phyloP scores from a whole-genome alignment of 2,888 invertebrate species.

The Atethmia centrago region DNA sequence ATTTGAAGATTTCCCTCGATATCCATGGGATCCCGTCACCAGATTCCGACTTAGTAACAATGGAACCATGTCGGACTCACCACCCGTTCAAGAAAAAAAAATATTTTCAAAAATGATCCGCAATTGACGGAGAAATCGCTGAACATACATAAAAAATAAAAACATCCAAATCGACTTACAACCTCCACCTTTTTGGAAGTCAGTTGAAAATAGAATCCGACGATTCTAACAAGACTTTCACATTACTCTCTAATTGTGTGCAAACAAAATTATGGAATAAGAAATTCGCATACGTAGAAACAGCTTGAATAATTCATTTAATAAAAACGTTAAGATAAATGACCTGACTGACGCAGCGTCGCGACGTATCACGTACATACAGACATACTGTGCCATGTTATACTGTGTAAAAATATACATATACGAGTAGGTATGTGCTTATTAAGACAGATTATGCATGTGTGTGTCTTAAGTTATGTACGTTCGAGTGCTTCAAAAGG shows the following conservation, averaged over 20 bases:
- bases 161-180: too few species aligned
- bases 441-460: neutral
- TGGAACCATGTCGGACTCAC: too few species aligned
- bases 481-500: neutral
- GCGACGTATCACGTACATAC: slow-evolving; percentile 58
- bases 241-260: slow-evolving; percentile 64
- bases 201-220: slow-evolving; percentile 30
- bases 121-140: too few species aligned
- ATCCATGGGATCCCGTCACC: too few species aligned
- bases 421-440: neutral
- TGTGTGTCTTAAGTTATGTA: neutral
- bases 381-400: slow-evolving; percentile 31
- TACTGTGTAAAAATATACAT: neutral
- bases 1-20: too few species aligned
- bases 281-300: slow-evolving; percentile 64
- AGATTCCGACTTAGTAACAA: too few species aligned
- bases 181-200: too few species aligned
- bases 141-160: too few species aligned
- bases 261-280: slow-evolving; percentile 59
- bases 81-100: too few species aligned
- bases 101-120: too few species aligned
- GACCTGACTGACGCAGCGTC: slow-evolving; percentile 68
- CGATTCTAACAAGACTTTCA: slow-evolving; percentile 56
- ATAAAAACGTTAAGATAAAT: slow-evolving; percentile 73
- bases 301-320: slow-evolving; percentile 73